Percentiles rank a stretch among this genome's conserved stretches.
These are phyloP conservation scores for Pycnomerus fuliginosus DNA, from an alignment of 2,888 invertebrate genomes.

Conservation along the genomic window DNA sequence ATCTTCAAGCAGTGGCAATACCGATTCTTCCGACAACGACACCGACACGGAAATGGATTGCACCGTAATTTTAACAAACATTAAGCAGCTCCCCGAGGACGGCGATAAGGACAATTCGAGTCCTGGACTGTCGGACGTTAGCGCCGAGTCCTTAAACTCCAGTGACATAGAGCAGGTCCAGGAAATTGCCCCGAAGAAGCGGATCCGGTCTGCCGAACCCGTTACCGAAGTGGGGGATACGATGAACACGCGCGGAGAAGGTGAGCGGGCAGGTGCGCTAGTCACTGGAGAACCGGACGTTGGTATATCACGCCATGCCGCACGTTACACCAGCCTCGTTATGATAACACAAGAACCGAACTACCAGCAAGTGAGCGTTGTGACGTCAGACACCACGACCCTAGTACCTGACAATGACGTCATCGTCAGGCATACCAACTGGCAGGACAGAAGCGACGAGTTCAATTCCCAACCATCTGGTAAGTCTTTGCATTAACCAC, in stretches of 20 bases:
- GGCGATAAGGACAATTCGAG: constrained; percentile 32
- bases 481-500: constrained; percentile 15
- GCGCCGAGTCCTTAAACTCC: constrained; percentile 47
- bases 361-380: constrained; percentile 67
- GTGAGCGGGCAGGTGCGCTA: constrained; percentile 55
- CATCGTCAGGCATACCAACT: constrained; percentile 66
- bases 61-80: constrained; percentile 51
- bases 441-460: constrained; percentile 51
- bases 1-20: constrained; percentile 54
- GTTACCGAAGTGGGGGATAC: constrained; percentile 43
- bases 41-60: constrained; percentile 57
- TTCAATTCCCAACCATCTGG: constrained; percentile 20
- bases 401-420: constrained; percentile 62
- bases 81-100: constrained; percentile 36
- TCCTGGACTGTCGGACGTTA: constrained; percentile 46
- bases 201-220: constrained; percentile 48
- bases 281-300: constrained; percentile 39
- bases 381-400: constrained; percentile 74
- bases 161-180: constrained; percentile 40
- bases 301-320: constrained; percentile 49
- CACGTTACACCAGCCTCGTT: constrained; percentile 84
- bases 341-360: constrained; percentile 80
- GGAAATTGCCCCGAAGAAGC: constrained; percentile 25
- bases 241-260: constrained; percentile 37
- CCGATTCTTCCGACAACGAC: constrained; percentile 66